Evolutionary conservation across 1,140 invertebrate genomes (phyloP), one percentile per base, ranked within the genome.

Genomic region (Drosophila repleta): DNA sequence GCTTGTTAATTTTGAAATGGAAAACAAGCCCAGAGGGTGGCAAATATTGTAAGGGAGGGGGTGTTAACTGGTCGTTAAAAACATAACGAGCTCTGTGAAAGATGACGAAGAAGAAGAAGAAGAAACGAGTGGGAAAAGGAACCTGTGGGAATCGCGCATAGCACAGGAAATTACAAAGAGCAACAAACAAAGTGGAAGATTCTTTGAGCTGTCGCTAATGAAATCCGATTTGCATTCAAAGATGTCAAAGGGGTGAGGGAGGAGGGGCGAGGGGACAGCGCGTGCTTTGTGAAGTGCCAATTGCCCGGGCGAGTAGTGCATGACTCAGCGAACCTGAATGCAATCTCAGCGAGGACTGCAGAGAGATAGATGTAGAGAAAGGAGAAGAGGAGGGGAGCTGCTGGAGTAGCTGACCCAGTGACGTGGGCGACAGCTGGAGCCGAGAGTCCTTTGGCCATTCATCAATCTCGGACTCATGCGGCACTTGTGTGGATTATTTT

Each of bases 201-300:
- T 58, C 70, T 77, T 78, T 77, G 69, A 85, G 76, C 66, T 87
- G 78, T 85, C 70, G 74, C 66, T 85, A 85, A 85, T 85, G 82
- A 81, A 81, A 85, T 85, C 69, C 70, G 65, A 87, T 87, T 87
- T 81, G 74, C 71, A 81, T 58, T 71, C n/a, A 57, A 70, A 18
- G 48, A 37, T 35, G 17, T 29, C 13, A 41, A 18, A 62, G 37
- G 18, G 15, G 10, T 18, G 20, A 39, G 26, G 26, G 26, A n/a
- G n/a, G n/a, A n/a, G n/a, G n/a, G 26, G 5, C 7, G 26, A 29
- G 26, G 10, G 39, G 45, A 1, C 6, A 37, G 20, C n/a, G 15
- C 6, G 18, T 13, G 21, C 55, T 57, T 69, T 74, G 61, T 65
- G 20, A 56, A 74, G 49, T 69, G 76, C 60, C 71, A 72, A 79